Conservation (phyloP, 2,797 vertebrate genomes). For the Amazona ochrocephala region DNA sequence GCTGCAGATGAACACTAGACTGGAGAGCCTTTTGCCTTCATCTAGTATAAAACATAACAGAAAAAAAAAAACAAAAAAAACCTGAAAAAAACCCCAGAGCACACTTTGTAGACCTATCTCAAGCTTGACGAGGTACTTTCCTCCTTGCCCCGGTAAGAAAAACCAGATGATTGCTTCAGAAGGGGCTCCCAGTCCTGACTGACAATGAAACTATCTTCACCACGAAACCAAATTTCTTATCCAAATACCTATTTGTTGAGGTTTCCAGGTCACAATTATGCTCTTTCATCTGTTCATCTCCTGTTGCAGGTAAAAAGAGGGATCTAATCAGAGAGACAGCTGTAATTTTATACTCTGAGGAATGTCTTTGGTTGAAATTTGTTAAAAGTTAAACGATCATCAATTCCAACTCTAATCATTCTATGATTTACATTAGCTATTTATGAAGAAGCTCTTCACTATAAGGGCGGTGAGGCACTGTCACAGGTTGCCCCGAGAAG, state of each 20-base stretch:
- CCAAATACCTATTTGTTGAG: neutral
- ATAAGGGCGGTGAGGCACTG: neutral
- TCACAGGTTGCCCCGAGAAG: neutral
- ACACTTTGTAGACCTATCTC: neutral
- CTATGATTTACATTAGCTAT: neutral
- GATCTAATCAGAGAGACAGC: neutral
- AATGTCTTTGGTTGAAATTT: neutral
- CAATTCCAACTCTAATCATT: neutral
- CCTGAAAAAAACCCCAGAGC: accelerated
- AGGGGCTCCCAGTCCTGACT: neutral
- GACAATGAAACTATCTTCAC: neutral
- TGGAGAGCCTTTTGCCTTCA: neutral
- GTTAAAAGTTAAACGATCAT: neutral
- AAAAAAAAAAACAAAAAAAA: neutral
- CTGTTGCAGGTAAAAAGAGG: neutral
- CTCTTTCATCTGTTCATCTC: neutral
- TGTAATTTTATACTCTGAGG: neutral
- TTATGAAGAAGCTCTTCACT: neutral
- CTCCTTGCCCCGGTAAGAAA: neutral
- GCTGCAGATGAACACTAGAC: neutral
- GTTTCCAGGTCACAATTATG: neutral
- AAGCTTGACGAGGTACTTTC: neutral
- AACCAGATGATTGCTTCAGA: neutral
- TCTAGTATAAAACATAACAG: neutral
- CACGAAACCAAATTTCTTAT: neutral